A percentile compares a stretch with the other conserved stretches of the same genome.
These are phyloP conservation scores for Drosophila nebulosa DNA, from an alignment of 1,140 invertebrate species.

Conservation along the genomic window DNA sequence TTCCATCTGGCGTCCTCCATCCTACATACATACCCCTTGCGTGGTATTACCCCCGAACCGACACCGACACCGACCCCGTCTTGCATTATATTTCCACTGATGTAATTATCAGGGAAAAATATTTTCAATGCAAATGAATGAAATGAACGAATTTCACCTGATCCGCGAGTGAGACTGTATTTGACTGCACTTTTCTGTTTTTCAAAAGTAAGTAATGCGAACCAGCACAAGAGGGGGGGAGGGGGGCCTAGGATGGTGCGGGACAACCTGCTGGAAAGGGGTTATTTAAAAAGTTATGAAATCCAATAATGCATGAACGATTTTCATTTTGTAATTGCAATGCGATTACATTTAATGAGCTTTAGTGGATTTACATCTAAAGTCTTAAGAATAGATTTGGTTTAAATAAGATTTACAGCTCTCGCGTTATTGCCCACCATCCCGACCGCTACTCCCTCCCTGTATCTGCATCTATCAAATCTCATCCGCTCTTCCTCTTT, in stretches of 20 bases:
- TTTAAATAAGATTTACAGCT: background rate
- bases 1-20: background rate
- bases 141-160: background rate
- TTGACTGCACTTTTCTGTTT: background rate
- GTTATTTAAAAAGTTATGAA: background rate
- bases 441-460: background rate
- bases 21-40: background rate
- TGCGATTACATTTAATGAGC: background rate
- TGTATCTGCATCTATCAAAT: no score
- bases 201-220: no score
- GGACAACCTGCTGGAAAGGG: background rate
- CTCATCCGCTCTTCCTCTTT: no score
- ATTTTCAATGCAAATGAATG: background rate
- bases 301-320: background rate
- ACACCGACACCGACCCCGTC: background rate
- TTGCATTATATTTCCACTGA: background rate
- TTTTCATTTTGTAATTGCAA: background rate
- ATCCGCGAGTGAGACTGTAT: background rate
- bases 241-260: no score
- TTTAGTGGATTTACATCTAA: background rate
- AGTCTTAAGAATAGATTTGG: background rate
- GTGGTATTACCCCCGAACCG: background rate
- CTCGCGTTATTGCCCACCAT: background rate
- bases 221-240: no score
- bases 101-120: conserved; percentile 1